A percentile compares a stretch with the other conserved stretches of the same genome.
phyloP scores from a whole-genome alignment of 2,113 vertebrate genomes.

The Petrocephalus zakoni region DNA sequence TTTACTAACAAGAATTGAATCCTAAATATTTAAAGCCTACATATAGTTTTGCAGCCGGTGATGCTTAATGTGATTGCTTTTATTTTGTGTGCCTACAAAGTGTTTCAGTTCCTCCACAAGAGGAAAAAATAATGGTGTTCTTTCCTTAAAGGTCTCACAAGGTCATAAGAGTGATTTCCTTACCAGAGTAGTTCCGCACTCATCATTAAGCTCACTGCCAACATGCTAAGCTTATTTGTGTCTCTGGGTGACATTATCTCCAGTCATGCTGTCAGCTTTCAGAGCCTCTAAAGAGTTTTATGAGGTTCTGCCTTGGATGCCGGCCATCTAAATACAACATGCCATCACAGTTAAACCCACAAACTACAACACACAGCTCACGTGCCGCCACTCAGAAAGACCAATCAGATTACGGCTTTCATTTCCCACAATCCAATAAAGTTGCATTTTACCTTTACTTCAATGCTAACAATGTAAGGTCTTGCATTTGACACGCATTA shows the following conservation, averaged over 20 bases:
- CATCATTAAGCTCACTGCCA: conserved; percentile 54
- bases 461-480: conserved; percentile 28
- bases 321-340: not conserved
- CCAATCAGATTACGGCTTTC: conserved; percentile 51
- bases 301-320: conserved; percentile 30
- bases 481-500: conserved; percentile 23
- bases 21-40: not conserved
- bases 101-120: not conserved
- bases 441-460: conserved; percentile 28
- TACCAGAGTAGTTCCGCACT: conserved; percentile 31
- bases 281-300: conserved; percentile 38
- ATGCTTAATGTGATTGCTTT: not conserved
- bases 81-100: not conserved
- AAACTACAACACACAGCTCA: conserved; percentile 38
- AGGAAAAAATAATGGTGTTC: not conserved
- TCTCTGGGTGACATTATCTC: conserved; percentile 49
- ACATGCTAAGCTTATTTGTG: conserved; percentile 59
- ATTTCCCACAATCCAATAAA: conserved; percentile 18
- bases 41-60: not conserved
- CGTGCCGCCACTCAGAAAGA: conserved; percentile 33
- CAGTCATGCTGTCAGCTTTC: conserved; percentile 47
- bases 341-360: conserved; percentile 36
- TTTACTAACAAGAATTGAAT: not conserved
- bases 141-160: conserved; percentile 26
- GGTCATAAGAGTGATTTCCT: conserved; percentile 45